These are phyloP conservation scores for Sebastes jordani DNA, from an alignment of 2,797 vertebrate species.

Conservation along the genomic window DNA sequence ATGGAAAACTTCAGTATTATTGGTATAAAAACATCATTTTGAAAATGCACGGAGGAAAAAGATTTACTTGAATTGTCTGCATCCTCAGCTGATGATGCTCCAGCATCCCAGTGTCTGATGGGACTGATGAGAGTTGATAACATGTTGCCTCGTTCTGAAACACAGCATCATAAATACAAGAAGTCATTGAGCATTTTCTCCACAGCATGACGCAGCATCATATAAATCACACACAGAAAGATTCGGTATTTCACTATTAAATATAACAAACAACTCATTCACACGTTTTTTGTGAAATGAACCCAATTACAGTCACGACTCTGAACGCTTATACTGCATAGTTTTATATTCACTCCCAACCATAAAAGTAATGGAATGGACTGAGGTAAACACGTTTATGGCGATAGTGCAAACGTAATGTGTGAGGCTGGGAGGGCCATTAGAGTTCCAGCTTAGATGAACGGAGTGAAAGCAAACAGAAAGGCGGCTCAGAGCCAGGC, in stretches of 20 bases:
- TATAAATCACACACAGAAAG: background rate
- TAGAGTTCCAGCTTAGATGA: slow-evolving; percentile 23
- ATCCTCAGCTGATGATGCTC: slow-evolving; percentile 83
- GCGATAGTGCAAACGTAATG: slow-evolving; percentile 5
- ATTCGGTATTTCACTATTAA: background rate
- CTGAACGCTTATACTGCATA: background rate
- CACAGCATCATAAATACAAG: slow-evolving; percentile 56
- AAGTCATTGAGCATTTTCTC: background rate
- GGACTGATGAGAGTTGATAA: slow-evolving; percentile 86
- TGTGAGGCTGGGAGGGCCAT: background rate
- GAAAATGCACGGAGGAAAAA: background rate
- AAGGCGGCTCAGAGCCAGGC: slow-evolving; percentile 3
- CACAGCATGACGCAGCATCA: background rate
- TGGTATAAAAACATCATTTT: no score
- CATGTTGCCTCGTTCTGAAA: slow-evolving; percentile 87
- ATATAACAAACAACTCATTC: background rate
- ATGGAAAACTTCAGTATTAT: background rate
- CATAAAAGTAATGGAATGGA: slow-evolving; percentile 35
- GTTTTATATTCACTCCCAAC: slow-evolving; percentile 16
- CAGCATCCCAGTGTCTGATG: slow-evolving; percentile 84
- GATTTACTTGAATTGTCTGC: slow-evolving; percentile 90
- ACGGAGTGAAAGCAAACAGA: slow-evolving; percentile 42
- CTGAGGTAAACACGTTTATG: slow-evolving; percentile 20
- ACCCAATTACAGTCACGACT: background rate
- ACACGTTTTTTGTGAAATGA: background rate